Percentiles rank a stretch among this genome's conserved stretches.
These are phyloP conservation scores for Sceliomorpha sp. DNA, from an alignment of 2,888 invertebrate genomes.

Conservation along the genomic window DNA sequence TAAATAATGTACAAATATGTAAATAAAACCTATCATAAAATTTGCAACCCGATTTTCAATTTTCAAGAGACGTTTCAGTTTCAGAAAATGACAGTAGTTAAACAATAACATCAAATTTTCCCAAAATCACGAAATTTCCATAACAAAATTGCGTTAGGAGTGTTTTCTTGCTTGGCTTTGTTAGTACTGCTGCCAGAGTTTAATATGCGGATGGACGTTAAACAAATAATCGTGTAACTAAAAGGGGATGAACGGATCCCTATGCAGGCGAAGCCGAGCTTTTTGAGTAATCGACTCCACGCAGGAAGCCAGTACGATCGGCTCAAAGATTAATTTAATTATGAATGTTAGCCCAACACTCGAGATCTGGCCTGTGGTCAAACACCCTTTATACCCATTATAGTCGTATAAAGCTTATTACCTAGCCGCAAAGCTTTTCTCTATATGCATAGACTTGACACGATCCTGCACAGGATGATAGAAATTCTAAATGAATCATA, in stretches of 20 bases:
- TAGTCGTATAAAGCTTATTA: constrained; percentile 53
- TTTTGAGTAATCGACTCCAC: constrained; percentile 65
- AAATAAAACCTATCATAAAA: too few species aligned
- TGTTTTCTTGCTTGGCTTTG: too few species aligned
- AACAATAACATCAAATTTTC: too few species aligned
- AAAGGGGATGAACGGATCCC: constrained; percentile 38
- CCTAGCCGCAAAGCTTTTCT: constrained; percentile 59
- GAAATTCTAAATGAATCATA: not conserved
- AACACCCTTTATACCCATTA: constrained; percentile 72
- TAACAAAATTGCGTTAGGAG: too few species aligned
- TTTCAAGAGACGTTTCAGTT: too few species aligned
- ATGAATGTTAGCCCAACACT: constrained; percentile 80
- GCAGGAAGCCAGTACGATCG: constrained; percentile 53
- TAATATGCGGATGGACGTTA: constrained; percentile 29
- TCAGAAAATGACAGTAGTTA: too few species aligned
- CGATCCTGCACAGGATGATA: constrained; percentile 7
- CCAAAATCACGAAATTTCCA: too few species aligned
- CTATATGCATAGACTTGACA: constrained; percentile 38
- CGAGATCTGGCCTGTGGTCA: constrained; percentile 75
- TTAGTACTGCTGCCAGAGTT: constrained; percentile 22
- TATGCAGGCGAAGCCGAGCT: constrained; percentile 59
- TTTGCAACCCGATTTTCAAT: too few species aligned
- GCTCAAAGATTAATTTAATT: constrained; percentile 79
- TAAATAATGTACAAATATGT: too few species aligned
- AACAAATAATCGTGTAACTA: constrained; percentile 34